A percentile compares a stretch with the other conserved stretches of the same genome.
Evolutionary conservation across 2,113 vertebrate species (phyloP).

Genomic region (Mastomys coucha): DNA sequence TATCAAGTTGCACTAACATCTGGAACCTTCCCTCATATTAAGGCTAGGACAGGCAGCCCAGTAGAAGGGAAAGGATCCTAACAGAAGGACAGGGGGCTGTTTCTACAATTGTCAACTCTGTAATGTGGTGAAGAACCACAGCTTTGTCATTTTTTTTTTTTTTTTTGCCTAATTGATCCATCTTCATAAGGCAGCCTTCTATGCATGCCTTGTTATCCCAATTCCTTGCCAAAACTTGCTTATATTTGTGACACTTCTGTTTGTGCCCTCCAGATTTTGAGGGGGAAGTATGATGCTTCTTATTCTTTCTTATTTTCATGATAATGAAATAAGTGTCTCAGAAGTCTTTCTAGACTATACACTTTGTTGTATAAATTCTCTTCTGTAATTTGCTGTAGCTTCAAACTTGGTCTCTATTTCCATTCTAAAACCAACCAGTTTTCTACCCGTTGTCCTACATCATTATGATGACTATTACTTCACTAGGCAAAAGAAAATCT

Average conservation of each 20-base stretch:
- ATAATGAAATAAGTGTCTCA: background rate
- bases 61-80: background rate
- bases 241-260: background rate
- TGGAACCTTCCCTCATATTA: background rate
- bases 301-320: background rate
- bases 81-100: background rate
- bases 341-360: background rate
- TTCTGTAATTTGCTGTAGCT: background rate
- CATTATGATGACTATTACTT: background rate
- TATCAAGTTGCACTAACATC: background rate
- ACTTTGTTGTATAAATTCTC: background rate
- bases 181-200: background rate
- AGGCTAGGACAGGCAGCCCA: background rate
- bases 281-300: background rate
- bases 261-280: background rate
- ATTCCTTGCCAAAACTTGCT: background rate
- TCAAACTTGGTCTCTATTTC: background rate
- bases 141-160: background rate
- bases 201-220: background rate
- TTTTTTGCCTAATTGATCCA: background rate
- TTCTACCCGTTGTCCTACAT: background rate
- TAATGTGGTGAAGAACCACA: background rate
- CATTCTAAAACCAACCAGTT: background rate
- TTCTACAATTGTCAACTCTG: background rate
- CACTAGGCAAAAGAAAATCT: background rate